Percentiles rank a stretch among this genome's conserved stretches.
Evolutionary conservation across 2,113 vertebrate genomes (phyloP).

Genomic region (Parotia lawesii): DNA sequence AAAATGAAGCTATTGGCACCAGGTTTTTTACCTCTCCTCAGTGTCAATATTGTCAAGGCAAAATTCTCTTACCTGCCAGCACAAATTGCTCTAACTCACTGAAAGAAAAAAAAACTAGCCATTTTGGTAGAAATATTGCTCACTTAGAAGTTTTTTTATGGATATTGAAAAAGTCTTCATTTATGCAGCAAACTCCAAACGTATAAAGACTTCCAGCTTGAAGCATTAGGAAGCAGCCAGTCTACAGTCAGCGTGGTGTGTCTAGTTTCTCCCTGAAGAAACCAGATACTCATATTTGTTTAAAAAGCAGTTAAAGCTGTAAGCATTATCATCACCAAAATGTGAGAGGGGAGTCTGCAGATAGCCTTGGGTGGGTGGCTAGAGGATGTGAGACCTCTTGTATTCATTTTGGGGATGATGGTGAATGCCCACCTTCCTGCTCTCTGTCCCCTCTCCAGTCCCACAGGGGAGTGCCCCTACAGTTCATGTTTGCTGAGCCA

Average conservation of each 20-base stretch:
- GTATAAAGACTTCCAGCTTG: background rate
- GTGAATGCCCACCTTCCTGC: background rate
- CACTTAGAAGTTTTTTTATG: background rate
- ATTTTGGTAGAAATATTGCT: slow-evolving; percentile 28
- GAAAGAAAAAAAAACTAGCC: background rate
- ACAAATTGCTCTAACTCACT: background rate
- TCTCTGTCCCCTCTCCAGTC: background rate
- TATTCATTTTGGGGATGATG: background rate
- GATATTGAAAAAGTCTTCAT: slow-evolving; percentile 12
- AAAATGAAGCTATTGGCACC: slow-evolving; percentile 17
- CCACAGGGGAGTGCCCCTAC: accelerated
- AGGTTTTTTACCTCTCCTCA: slow-evolving; percentile 6
- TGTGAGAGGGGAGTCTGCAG: background rate
- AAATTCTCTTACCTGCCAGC: background rate
- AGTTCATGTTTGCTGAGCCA: background rate
- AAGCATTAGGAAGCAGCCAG: background rate
- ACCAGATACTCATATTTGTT: background rate
- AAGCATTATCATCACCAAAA: background rate
- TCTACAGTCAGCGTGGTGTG: accelerated
- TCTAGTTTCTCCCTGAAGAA: background rate
- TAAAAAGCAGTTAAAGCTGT: background rate
- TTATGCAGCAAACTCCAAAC: background rate
- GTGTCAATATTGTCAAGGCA: slow-evolving; percentile 15
- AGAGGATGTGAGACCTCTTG: background rate
- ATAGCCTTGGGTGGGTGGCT: background rate